Evolutionary conservation across 2,113 vertebrate genomes (phyloP), one percentile per base, ranked within the genome.

Genomic region (Cyanoramphus novaezelandiae): DNA sequence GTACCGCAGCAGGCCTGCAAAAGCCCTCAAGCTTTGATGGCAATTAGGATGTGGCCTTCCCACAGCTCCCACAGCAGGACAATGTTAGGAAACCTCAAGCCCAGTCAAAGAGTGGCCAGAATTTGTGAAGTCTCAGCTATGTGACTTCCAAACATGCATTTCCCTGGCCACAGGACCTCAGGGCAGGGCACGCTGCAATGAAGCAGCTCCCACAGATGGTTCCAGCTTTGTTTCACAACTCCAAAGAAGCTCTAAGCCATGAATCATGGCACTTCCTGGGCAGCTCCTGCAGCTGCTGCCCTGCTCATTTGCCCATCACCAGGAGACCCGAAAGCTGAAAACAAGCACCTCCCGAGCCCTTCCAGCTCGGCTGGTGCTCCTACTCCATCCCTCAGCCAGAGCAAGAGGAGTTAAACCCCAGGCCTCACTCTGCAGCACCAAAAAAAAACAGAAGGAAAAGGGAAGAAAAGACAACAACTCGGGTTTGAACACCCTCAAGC

Each of bases 401-500:
- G 52, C 0, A 0, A 59, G 60, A 93, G 65, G 75, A 83, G 77
- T 90, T 92, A 86, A 95, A 82, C n/a, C 33, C 3, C 0, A 41
- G 0, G 3, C 68, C 76, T 84, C 46, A 5, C 14, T 27, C 60
- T 43, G 68, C 31, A 55, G 62, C 4, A 49, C 72, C 17, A 29
- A 11, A 24, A 5, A 5, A 16, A 8, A 6, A 3, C 3, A 5
- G 15, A 7, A 15, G 8, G 49, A 10, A 28, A 31, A 10, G 57
- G 35, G 2, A n/a, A 60, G 8, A 76, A 19, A 70, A 89, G 46
- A 64, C 71, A 82, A 74, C 55, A 53, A 35, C 80, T 83, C 37
- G 37, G 3, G 78, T 92, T 76, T 87, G 76, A 96, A 92, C 85
- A 89, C 53, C 92, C 88, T 71, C 49, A 47, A 97, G 91, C 89